Percentiles rank a stretch among this genome's conserved stretches.
Evolutionary conservation across 1,140 invertebrate species (phyloP).

Genomic region (Drosophila biarmipes): DNA sequence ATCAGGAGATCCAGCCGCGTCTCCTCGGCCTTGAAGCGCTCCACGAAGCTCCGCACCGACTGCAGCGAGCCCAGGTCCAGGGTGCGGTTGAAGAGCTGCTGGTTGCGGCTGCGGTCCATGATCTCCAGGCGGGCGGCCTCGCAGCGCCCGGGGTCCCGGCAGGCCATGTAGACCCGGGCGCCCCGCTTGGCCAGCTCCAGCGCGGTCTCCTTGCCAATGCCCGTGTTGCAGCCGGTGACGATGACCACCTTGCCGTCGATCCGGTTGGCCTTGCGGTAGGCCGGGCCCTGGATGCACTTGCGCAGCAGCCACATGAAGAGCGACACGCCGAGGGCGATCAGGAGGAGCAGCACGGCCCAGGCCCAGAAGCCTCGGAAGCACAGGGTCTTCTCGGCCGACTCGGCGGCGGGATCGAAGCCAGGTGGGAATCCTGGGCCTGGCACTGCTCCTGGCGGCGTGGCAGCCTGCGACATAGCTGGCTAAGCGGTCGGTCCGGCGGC

Average conservation of each 20-base stretch:
- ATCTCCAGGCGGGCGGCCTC: slow-evolving; percentile 86
- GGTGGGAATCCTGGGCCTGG: slow-evolving; percentile 25
- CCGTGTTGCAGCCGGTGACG: slow-evolving; percentile 92
- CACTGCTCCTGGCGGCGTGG: slow-evolving; percentile 45
- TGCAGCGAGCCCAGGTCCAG: slow-evolving; percentile 92
- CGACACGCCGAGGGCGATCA: slow-evolving; percentile 34
- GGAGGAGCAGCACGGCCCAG: slow-evolving; percentile 64
- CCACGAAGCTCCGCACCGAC: slow-evolving; percentile 85
- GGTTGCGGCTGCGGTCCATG: slow-evolving; percentile 84
- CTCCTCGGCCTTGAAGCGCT: slow-evolving; percentile 86
- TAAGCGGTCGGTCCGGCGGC: neutral
- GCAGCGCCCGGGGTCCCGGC: slow-evolving; percentile 91
- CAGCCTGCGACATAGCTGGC: slow-evolving; percentile 73
- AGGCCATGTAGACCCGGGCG: slow-evolving; percentile 94
- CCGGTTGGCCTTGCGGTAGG: slow-evolving; percentile 71
- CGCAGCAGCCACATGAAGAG: slow-evolving; percentile 71
- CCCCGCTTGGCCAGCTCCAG: slow-evolving; percentile 90
- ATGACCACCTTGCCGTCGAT: slow-evolving; percentile 84
- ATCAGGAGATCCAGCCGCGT: slow-evolving; percentile 91
- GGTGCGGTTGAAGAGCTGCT: slow-evolving; percentile 87
- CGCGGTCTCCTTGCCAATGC: slow-evolving; percentile 95
- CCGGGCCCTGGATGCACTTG: slow-evolving; percentile 70
- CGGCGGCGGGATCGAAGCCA: slow-evolving; percentile 59
- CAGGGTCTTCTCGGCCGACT: slow-evolving; percentile 66
- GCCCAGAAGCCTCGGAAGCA: slow-evolving; percentile 79